Base-by-base conservation (phyloP, 2,113 vertebrate species). In the Diphyllodes magnificus region DNA sequence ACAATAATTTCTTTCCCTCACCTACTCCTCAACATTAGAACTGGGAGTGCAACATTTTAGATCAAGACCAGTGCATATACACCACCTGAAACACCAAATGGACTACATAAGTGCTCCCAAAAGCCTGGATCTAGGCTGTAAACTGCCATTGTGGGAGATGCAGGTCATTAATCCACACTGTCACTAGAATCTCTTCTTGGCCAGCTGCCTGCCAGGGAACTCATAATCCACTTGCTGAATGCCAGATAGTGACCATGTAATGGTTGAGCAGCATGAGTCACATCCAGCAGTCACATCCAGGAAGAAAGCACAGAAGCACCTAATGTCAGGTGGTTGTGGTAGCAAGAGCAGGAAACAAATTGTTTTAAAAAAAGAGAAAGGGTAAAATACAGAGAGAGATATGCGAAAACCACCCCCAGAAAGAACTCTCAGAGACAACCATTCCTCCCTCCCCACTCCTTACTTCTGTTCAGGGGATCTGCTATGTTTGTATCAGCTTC, bases 261-360 rank as follows among this genome's bases (percentile, higher is more conserved):
- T 47, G 63, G 51, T 5, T 63, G 75, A 92, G 49, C 71, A 78
- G 64, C 42, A 37, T 49, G 71, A 96, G 60, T 95, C 88, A 76
- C 22, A 30, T 11, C 50, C 42, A 88, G 50, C 72, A 59, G 37
- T 12, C 63, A 53, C 7, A 25, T 28, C 37, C 73, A 86, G n/a
- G 15, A 95, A 68, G 68, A 94, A 86, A 87, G n/a, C 75, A 83
- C 47, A 66, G 66, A 9, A 80, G 14, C 24, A 76, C 33, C 79
- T 57, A 70, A 60, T 37, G 28, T 25, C 63, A 91, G 57, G 35
- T 59, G 37, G 45, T 1, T 87, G 73, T 42, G 49, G 24, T 49
- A 90, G 53, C 40, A 81, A 53, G 15, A 80, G 31, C 37, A 86
- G 61, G 69, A 94, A 92, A 65, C 4, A 64, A 63, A 73, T 31